These are phyloP conservation scores for Amblyteles armatorius DNA, from an alignment of 2,888 invertebrate species.

Conservation along the genomic window DNA sequence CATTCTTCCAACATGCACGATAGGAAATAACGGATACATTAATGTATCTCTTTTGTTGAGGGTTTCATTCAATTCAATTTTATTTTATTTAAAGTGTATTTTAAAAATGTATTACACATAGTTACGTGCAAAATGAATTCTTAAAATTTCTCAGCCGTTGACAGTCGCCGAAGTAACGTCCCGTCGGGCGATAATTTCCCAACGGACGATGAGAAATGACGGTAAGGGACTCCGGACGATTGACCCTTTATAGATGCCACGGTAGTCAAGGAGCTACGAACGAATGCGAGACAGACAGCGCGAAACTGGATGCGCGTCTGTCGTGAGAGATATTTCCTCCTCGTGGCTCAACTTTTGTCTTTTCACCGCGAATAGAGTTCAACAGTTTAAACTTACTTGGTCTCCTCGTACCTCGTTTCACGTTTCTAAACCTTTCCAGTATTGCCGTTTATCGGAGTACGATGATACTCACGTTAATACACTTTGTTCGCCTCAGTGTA, in stretches of 20 bases:
- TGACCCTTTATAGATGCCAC: conserved; percentile 13
- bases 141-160: too few relatives aligned
- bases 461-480: not conserved
- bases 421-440: too few relatives aligned
- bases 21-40: too few relatives aligned
- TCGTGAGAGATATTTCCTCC: not conserved
- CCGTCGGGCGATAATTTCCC: too few relatives aligned
- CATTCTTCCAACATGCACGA: not conserved
- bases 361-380: not conserved
- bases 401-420: conserved; percentile 11
- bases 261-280: conserved; percentile 3
- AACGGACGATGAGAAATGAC: not conserved
- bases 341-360: not conserved
- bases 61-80: too few relatives aligned
- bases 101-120: not conserved
- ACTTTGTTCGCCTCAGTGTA: too few relatives aligned
- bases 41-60: too few relatives aligned
- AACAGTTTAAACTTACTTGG: not conserved
- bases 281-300: conserved; percentile 18
- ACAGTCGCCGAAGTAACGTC: too few relatives aligned
- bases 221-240: conserved; percentile 30
- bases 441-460: too few relatives aligned
- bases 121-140: not conserved
- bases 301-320: not conserved
- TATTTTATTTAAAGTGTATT: too few relatives aligned